Evolutionary conservation across 2,113 vertebrate species (phyloP).

Genomic region (Athene noctua): DNA sequence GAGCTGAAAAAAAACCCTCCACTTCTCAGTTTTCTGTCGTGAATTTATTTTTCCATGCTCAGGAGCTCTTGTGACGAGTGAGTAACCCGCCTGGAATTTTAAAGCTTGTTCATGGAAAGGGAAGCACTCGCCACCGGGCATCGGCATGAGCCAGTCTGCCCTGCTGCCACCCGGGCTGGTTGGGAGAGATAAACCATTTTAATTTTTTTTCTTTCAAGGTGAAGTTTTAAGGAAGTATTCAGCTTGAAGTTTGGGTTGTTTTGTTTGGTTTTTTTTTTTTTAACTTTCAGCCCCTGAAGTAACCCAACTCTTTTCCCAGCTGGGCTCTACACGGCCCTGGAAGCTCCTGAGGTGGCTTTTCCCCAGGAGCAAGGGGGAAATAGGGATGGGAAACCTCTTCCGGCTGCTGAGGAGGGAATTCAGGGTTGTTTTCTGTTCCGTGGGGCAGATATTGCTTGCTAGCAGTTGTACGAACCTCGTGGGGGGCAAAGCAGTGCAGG

Average conservation of each 20-base stretch:
- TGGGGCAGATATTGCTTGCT: too few species aligned
- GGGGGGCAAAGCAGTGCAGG: background rate
- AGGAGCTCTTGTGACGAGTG: background rate
- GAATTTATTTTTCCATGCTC: background rate
- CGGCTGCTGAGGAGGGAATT: background rate
- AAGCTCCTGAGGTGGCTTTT: background rate
- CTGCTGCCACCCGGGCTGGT: background rate
- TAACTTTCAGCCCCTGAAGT: background rate
- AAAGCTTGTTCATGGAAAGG: background rate
- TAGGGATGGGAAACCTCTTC: background rate
- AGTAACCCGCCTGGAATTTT: background rate
- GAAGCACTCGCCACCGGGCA: background rate
- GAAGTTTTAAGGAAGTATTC: background rate
- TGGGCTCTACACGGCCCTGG: background rate
- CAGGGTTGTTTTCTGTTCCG: background rate
- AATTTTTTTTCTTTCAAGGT: background rate
- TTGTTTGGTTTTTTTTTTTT: background rate
- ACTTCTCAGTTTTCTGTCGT: background rate
- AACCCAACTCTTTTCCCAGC: background rate
- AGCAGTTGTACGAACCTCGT: fast-evolving
- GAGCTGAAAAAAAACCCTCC: background rate
- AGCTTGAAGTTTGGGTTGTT: too few species aligned
- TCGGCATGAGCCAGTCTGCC: background rate
- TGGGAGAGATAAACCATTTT: background rate
- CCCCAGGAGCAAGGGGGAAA: background rate